phyloP scores from a whole-genome alignment of 2,113 vertebrate genomes.

The Empidonax alnorum region DNA sequence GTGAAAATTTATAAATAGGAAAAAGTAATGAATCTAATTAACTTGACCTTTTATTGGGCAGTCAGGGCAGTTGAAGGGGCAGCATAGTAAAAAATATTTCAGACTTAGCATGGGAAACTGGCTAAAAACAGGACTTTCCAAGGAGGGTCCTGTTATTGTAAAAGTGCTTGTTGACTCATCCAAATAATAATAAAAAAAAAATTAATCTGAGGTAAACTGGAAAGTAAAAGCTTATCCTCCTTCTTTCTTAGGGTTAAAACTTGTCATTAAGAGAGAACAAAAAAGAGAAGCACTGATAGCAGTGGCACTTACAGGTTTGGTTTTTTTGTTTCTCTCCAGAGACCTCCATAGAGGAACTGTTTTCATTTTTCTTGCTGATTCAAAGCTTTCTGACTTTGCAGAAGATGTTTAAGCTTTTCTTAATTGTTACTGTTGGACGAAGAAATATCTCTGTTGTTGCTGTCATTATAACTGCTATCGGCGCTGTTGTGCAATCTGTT shows the following conservation, averaged over 20 bases:
- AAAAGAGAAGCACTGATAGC: background rate
- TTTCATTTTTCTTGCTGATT: background rate
- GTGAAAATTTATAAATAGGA: background rate
- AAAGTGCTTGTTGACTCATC: background rate
- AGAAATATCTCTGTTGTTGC: constrained; percentile 1
- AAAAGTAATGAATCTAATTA: background rate
- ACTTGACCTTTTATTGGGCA: background rate
- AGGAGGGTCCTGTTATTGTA: background rate
- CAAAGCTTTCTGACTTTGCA: background rate
- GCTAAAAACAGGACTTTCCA: background rate
- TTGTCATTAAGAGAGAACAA: background rate
- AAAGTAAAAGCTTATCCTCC: background rate
- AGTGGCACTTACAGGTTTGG: background rate
- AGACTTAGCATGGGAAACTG: background rate
- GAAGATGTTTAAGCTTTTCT: constrained; percentile 7
- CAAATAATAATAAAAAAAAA: background rate
- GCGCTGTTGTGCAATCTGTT: constrained; percentile 18
- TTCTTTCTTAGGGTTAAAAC: background rate
- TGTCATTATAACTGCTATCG: background rate
- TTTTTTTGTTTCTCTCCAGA: background rate
- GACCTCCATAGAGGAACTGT: background rate
- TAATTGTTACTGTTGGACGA: constrained; percentile 4
- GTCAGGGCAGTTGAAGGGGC: background rate
- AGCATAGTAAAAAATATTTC: background rate
- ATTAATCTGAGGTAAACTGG: background rate